Evolutionary conservation across 2,888 invertebrate genomes (phyloP).

Genomic region (Axea sp.): DNA sequence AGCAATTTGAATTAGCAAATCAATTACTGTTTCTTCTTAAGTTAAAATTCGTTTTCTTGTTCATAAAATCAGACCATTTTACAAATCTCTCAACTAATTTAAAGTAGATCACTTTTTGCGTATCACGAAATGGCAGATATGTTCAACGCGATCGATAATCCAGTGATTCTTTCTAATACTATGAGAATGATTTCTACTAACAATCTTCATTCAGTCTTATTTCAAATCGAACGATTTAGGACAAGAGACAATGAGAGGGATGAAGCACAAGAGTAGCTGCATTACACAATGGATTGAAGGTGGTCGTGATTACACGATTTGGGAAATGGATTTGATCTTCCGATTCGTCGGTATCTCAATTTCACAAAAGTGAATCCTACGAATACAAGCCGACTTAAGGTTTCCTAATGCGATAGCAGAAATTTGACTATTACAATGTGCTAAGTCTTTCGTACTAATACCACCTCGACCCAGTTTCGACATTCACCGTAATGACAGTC

Average conservation of each 20-base stretch:
- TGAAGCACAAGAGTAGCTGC: conserved; percentile 43
- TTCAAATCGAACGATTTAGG: conserved; percentile 43
- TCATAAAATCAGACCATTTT: too few species aligned
- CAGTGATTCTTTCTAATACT: too few species aligned
- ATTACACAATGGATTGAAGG: conserved; percentile 49
- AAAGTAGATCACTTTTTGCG: too few species aligned
- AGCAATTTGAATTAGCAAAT: too few species aligned
- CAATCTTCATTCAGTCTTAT: conserved; percentile 43
- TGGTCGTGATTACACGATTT: conserved; percentile 53
- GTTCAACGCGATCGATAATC: too few species aligned
- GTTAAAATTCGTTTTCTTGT: too few species aligned
- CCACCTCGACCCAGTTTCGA: conserved; percentile 37
- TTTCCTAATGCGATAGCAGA: conserved; percentile 35
- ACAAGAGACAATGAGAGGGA: conserved; percentile 54
- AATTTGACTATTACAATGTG: conserved; percentile 45
- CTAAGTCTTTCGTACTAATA: conserved; percentile 43
- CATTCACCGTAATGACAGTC: conserved; percentile 17
- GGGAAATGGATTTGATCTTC: conserved; percentile 55
- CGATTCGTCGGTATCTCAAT: conserved; percentile 44
- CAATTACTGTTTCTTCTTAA: too few species aligned
- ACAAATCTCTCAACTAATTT: too few species aligned
- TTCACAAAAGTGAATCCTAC: conserved; percentile 49
- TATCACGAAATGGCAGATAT: too few species aligned
- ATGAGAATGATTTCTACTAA: conserved; percentile 1
- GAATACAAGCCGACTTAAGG: conserved; percentile 46